Evolutionary conservation across 2,888 invertebrate genomes (phyloP), one percentile per base, ranked within the genome.

Genomic region (Terebella lapidaria): DNA sequence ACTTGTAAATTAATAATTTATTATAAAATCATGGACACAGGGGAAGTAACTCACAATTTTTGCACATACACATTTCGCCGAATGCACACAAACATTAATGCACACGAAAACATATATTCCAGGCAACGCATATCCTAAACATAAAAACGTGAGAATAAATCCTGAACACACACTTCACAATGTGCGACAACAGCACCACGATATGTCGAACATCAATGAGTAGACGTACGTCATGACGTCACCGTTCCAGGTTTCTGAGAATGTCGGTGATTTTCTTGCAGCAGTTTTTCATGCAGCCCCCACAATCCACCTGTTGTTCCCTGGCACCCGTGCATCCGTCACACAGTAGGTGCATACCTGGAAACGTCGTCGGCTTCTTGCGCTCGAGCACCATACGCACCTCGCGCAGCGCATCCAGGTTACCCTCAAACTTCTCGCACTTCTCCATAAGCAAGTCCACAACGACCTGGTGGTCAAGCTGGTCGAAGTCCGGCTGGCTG

Each of bases 291-390:
- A 69, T 63, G 53, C 69, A 69, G 22, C 58, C 56, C 1, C 26
- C 10, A 49, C 69, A 69, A 46, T 69, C 69, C 15, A 67, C 67
- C 56, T 69, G 69, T 56, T 67, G 67, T 27, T 69, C 67, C 15
- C 69, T 56, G 20, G 67, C 68, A 10, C 29, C 49, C 1, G 64
- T 67, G 53, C 69, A 69, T 1, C 30, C 18, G 10, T 68, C 67
- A 49, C 69, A 69, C 53, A 69, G 58, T 22, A 69, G 56, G 51
- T 64, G 63, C 68, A 66, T 66, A 20, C 68, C 64, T 1, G 69
- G 69, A 54, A 69, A 69, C 15, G 69, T 69, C 1, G 69, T 69
- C 18, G 69, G 67, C 58, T 69, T 69, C 60, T 69, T 69, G 4
- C 69, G 54, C 54, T 69, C 69, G n/a, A 69, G 60, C 25, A 69